Evolutionary conservation across 2,113 vertebrate genomes (phyloP), one percentile per base, ranked within the genome.

Genomic region (Eonycteris spelaea): DNA sequence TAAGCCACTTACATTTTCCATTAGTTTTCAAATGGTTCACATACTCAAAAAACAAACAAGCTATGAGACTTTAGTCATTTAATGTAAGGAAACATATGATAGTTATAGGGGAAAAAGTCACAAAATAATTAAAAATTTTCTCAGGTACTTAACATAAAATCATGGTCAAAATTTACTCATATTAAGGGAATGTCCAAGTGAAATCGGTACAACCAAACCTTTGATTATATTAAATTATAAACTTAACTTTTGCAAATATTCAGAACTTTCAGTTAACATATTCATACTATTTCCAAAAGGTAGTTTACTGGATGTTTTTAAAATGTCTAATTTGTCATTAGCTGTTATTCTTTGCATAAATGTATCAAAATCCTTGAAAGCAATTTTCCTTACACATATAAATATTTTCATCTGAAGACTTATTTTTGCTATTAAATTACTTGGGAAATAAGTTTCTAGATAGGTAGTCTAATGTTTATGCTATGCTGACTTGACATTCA

Each of bases 351-450:
- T 74, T 95, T 95, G 14, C 30, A 91, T 78, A 73, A 73, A 82
- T 18, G 5, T 75, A 84, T 86, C 33, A 79, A 91, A 95, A 95
- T 93, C 3, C 38, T 88, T 90, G 40, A 95, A 86, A 97, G 55
- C 15, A 45, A 53, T 21, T 89, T 93, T 90, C 43, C 21, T 91
- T 63, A 75, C 9, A 83, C 10, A 86, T 63, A 74, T 40, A 65
- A 70, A 74, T 40, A 65, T 1, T 88, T 53, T 84, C 82, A 89
- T 51, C 19, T 93, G 22, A 89, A 78, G 40, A 78, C 73, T 90
- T 83, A 70, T 22, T 95, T 90, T 92, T 93, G 48, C 38, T 86
- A 78, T 78, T 74, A 93, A 97, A 79, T 86, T 84, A 93, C 61
- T 59, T 92, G n/a, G 26, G 57, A 94, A 95, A 80, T 61, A 55